phyloP scores from a whole-genome alignment of 2,888 invertebrate species.

The Capitulum mitella region DNA sequence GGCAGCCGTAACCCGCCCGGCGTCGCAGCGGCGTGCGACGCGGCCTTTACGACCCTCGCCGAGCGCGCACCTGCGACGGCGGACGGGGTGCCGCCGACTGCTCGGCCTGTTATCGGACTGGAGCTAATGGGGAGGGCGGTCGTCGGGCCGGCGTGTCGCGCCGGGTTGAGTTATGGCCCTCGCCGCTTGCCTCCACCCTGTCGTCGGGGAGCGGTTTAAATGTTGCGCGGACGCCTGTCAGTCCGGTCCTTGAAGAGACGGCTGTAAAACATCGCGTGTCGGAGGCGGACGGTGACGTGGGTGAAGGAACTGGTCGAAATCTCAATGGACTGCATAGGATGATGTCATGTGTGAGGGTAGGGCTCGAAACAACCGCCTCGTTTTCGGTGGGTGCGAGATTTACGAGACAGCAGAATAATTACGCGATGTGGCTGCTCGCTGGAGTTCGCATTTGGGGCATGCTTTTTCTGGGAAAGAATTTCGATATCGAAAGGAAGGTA shows the following conservation, averaged over 20 bases:
- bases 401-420: no score
- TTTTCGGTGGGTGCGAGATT: no score
- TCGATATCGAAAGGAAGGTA: no score
- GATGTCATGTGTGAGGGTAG: neutral
- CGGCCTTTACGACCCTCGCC: neutral
- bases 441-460: neutral
- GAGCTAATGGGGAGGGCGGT: no score
- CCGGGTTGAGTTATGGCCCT: neutral
- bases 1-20: neutral
- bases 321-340: neutral
- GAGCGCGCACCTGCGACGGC: neutral
- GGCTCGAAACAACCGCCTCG: no score
- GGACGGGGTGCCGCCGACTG: neutral
- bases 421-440: no score
- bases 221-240: no score
- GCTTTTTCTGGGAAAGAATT: neutral
- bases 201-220: no score
- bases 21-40: neutral
- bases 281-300: neutral
- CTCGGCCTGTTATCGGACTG: no score
- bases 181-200: neutral
- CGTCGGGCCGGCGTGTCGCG: neutral
- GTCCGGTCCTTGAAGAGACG: no score
- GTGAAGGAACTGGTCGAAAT: neutral
- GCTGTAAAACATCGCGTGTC: neutral